Evolutionary conservation across 2,113 vertebrate genomes (phyloP), one percentile per base, ranked within the genome.

Genomic region (Gnathochromis pfefferi): DNA sequence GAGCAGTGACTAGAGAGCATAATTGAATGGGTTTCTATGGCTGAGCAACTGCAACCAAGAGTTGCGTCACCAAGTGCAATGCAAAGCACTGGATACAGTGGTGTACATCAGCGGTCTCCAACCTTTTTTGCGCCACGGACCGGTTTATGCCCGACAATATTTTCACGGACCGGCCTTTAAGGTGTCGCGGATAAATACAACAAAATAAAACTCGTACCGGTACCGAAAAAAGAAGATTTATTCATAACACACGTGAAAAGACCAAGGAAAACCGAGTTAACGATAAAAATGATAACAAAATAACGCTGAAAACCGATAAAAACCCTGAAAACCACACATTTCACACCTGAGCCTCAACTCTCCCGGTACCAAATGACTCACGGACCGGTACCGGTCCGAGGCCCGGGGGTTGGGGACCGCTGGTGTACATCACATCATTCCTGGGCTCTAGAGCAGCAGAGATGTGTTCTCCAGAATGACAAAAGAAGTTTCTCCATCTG

Each of bases 241-340:
- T 49, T 49, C 16, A 49, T 49, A 49, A 49, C 16, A 17, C 45
- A 47, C 0, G 0, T 47, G 45, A 47, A 47, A 47, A 47, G 45
- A 47, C 45, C 45, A 14, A 47, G 45, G 2, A 4, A 47, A 47
- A 47, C 14, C 0, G 4, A 47, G 7, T 47, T 0, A 47, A 47
- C 0, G 0, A 47, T 47, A 0, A 47, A 47, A 47, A 0, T 4
- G 1, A 47, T 47, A 47, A 16, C 4, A 47, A 47, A 47, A 47
- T 47, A 47, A 47, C 45, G 0, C 2, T 47, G 45, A 4, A 47
- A 16, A 47, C 45, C 16, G 45, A 47, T 47, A 16, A 47, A 47
- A 47, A 4, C 45, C 45, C 14, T 4, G 14, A 17, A 47, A 47
- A 0, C 45, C 1, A 2, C 0, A 12, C 40, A 6, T 42, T 42